Percentiles rank a stretch among this genome's conserved stretches.
Conservation (phyloP, 2,888 invertebrate species). For the Byasa hedistus region DNA sequence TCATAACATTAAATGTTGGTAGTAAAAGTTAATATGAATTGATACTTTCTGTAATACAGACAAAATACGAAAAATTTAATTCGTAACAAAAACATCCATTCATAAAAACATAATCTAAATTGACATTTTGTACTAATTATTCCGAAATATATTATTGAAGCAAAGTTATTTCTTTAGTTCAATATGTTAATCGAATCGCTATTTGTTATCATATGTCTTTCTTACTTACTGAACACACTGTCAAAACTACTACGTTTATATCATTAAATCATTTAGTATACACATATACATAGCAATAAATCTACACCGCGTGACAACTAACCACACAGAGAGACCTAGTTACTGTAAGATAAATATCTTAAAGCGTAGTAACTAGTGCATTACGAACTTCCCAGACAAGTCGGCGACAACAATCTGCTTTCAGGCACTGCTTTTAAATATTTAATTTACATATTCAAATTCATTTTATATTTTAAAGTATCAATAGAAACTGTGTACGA, state of each 20-base stretch:
- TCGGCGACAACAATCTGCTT: constrained; percentile 4
- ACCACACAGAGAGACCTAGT: constrained; percentile 3
- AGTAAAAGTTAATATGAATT: too few relatives aligned
- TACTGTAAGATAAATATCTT: constrained; percentile 17
- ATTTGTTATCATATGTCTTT: not conserved
- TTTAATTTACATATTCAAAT: not conserved
- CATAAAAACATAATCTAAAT: too few relatives aligned
- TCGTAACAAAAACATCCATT: too few relatives aligned
- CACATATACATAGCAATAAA: not conserved
- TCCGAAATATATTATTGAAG: too few relatives aligned
- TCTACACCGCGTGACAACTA: not conserved
- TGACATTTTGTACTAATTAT: too few relatives aligned
- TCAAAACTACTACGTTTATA: not conserved
- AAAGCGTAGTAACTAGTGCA: constrained; percentile 10
- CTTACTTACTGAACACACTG: too few relatives aligned
- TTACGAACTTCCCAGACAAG: constrained; percentile 15
- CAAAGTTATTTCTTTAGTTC: not conserved
- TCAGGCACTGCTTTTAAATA: not conserved
- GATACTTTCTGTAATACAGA: too few relatives aligned
- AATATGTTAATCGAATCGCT: not conserved
- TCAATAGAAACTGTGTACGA: too few relatives aligned
- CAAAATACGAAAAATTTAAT: too few relatives aligned
- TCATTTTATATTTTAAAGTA: not conserved
- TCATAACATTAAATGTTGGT: too few relatives aligned
- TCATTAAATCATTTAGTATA: not conserved